These are phyloP conservation scores for Araneus ventricosus DNA, from an alignment of 1,140 invertebrate species.

Conservation along the genomic window DNA sequence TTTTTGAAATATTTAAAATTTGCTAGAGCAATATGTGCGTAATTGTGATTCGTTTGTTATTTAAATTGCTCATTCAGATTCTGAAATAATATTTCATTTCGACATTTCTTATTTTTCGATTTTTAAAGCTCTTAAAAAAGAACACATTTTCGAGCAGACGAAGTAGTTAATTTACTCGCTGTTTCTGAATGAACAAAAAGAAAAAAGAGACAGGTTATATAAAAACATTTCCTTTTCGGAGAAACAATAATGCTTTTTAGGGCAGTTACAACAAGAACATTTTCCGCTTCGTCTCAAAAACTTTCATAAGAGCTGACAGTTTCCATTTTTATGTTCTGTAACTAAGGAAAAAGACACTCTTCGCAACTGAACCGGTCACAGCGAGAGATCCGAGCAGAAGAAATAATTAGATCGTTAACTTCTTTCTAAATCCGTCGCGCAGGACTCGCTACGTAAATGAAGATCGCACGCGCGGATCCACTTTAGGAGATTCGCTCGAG, in stretches of 20 bases:
- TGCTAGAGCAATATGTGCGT: too few relatives aligned
- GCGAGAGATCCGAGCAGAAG: background rate
- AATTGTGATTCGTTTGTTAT: too few relatives aligned
- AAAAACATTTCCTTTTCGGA: background rate
- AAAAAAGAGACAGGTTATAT: background rate
- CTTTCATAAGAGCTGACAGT: background rate
- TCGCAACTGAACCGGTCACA: background rate
- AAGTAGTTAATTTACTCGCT: background rate
- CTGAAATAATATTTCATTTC: too few relatives aligned
- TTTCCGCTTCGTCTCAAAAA: background rate
- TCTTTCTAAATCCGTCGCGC: background rate
- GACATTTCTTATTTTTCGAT: too few relatives aligned
- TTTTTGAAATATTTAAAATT: too few relatives aligned
- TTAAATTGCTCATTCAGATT: too few relatives aligned
- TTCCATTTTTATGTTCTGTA: background rate
- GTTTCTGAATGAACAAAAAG: background rate
- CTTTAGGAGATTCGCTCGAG: background rate
- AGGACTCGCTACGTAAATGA: slow-evolving; percentile 5
- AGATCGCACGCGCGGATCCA: slow-evolving; percentile 14
- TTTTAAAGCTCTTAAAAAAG: too few relatives aligned
- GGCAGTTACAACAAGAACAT: background rate
- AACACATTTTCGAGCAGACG: background rate
- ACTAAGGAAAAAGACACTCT: background rate
- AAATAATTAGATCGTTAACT: slow-evolving; percentile 38
- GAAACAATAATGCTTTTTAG: background rate